Percentiles rank a stretch among this genome's conserved stretches.
These are phyloP conservation scores for Cygnus buccinator DNA, from an alignment of 2,113 vertebrate genomes.

Conservation along the genomic window DNA sequence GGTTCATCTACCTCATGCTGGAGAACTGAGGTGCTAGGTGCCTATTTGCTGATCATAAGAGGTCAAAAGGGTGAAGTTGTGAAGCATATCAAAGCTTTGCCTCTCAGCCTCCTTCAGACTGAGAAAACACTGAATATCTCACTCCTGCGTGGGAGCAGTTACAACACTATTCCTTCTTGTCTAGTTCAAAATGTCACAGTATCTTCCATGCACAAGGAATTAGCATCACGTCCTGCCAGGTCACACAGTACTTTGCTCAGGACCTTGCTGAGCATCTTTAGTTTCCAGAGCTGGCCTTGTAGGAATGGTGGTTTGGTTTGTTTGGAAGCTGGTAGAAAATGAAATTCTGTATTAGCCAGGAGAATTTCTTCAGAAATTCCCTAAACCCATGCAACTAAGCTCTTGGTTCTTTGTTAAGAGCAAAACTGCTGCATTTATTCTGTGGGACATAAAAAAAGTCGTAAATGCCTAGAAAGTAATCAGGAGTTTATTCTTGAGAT, in stretches of 20 bases:
- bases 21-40: not conserved
- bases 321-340: slow-evolving; percentile 10
- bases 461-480: slow-evolving; percentile 57
- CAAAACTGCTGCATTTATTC: slow-evolving; percentile 41
- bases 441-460: slow-evolving; percentile 23
- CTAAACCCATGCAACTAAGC: not conserved
- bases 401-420: not conserved
- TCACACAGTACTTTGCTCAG: not conserved
- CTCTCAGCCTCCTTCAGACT: not conserved
- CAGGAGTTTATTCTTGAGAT: slow-evolving; percentile 12
- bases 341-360: not conserved
- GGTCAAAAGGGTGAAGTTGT: not conserved
- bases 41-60: not conserved
- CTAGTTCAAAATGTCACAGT: not conserved
- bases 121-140: not conserved
- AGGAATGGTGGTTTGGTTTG: slow-evolving; percentile 17
- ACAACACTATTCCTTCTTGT: not conserved
- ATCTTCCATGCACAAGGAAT: not conserved
- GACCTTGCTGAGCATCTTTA: not conserved
- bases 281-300: slow-evolving; percentile 28
- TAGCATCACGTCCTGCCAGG: slow-evolving; percentile 5
- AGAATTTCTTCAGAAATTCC: slow-evolving; percentile 14
- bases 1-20: not conserved
- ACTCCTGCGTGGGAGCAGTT: slow-evolving; percentile 20
- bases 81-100: not conserved